Evolutionary conservation across 2,113 vertebrate genomes (phyloP), one percentile per base, ranked within the genome.

Genomic region (Pheucticus melanocephalus): DNA sequence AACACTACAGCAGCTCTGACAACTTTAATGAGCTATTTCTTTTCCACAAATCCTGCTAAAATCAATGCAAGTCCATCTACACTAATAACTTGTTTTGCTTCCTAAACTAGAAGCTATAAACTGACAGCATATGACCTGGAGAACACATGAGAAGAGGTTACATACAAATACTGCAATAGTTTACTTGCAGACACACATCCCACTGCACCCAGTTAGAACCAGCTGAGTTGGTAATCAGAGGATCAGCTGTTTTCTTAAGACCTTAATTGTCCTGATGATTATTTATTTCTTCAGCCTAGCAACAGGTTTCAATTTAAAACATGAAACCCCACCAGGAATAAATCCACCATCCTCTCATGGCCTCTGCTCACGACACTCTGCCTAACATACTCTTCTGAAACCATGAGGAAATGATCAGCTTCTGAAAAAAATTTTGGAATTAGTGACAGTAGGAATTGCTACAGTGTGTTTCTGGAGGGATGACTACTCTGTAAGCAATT

Each of bases 261-360:
- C 75, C 71, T 68, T 90, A 69, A 47, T 54, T 86, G 33, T 76
- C 53, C 56, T 63, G 71, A 39, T 42, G 80, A 88, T 63, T 92
- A 82, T 93, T 92, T 94, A 88, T 86, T 92, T 91, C 81, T 89
- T 81, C 73, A 92, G 56, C 56, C 77, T 77, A 88, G 79, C 79
- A 90, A 95, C 71, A 88, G 66, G 66, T 82, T 95, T 68, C 82
- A 65, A 56, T 75, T 56, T 77, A 88, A 88, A 95, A 82, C 66
- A 85, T 37, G 24, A 95, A 93, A 80, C 51, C 23, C 40, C 59
- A 53, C 30, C 57, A 92, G 22, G 69, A 85, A 86, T 64, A 86
- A 94, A 92, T 81, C 68, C 30, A 88, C 93, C 35, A 57, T 88
- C 70, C 44, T 86, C 51, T 35, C 5, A 18, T 28, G 25, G 63